These are phyloP conservation scores for Enhydra lutris DNA, from an alignment of 2,113 vertebrate species.

Conservation along the genomic window DNA sequence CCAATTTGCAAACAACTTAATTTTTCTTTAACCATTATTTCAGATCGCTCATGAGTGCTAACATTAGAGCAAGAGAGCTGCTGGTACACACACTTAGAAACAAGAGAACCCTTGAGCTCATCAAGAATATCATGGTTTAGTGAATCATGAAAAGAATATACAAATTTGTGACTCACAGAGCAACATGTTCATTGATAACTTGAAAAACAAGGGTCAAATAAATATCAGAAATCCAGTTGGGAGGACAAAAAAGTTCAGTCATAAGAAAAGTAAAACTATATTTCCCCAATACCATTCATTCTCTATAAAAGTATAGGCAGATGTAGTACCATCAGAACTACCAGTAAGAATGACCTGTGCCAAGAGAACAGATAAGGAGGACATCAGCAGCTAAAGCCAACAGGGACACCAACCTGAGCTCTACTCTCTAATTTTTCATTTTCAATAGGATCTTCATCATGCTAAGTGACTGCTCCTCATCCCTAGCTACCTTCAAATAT, in stretches of 20 bases:
- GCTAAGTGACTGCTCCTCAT: background rate
- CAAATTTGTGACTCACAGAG: background rate
- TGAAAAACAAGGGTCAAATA: background rate
- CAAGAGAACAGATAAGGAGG: background rate
- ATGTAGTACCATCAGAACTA: background rate
- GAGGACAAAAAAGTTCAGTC: background rate
- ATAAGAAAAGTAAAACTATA: background rate
- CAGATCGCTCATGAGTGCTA: background rate
- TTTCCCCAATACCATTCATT: background rate
- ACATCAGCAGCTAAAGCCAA: background rate
- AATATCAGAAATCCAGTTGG: background rate
- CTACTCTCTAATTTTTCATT: background rate
- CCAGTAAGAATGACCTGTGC: background rate
- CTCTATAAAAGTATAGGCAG: background rate
- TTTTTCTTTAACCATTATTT: conserved; percentile 29
- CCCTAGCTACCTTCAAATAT: background rate
- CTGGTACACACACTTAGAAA: conserved; percentile 22
- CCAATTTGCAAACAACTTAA: conserved; percentile 30
- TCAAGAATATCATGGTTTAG: background rate
- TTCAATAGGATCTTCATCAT: background rate
- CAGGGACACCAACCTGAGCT: background rate
- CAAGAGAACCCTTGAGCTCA: background rate
- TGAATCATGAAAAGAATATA: background rate
- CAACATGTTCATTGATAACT: background rate
- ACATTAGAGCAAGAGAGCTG: background rate